These are phyloP conservation scores for Prosopocoilus inquinatus DNA, from an alignment of 2,888 invertebrate species.

Conservation along the genomic window DNA sequence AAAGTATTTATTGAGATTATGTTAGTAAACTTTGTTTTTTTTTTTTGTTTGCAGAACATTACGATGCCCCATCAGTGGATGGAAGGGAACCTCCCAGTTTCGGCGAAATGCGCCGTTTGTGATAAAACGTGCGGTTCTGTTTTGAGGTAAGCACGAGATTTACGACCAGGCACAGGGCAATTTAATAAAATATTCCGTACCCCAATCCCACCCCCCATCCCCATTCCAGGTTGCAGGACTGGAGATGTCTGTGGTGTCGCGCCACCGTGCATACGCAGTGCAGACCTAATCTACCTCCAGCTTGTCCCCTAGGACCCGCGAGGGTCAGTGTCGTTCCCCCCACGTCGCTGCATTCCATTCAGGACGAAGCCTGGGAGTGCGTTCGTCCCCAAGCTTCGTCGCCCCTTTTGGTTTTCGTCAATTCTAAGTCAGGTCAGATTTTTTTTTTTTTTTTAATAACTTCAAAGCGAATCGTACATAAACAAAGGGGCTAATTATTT, in stretches of 20 bases:
- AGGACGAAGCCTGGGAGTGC: conserved; percentile 91
- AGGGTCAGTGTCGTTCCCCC: conserved; percentile 94
- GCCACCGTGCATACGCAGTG: conserved; percentile 90
- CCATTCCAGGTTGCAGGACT: conserved; percentile 78
- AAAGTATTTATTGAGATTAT: neutral
- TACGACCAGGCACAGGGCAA: neutral
- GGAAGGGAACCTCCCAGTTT: conserved; percentile 94
- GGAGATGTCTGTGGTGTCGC: conserved; percentile 96
- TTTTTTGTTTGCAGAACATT: conserved; percentile 63
- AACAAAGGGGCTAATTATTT: too few species aligned
- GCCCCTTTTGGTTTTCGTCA: conserved; percentile 94
- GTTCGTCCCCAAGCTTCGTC: conserved; percentile 62
- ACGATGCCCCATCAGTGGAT: conserved; percentile 98
- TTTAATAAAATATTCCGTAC: neutral
- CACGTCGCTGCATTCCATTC: conserved; percentile 86
- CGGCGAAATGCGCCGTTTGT: conserved; percentile 88
- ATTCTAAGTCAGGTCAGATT: conserved; percentile 79
- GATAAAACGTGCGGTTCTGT: conserved; percentile 97
- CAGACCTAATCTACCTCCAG: conserved; percentile 72
- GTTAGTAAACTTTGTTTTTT: too few species aligned
- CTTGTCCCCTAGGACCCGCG: conserved; percentile 85
- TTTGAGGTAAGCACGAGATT: conserved; percentile 60
- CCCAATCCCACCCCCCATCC: too few species aligned
- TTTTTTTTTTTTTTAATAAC: too few species aligned
- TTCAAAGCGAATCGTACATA: too few species aligned